These are phyloP conservation scores for Momotus momota DNA, from an alignment of 2,797 vertebrate genomes.

Conservation along the genomic window DNA sequence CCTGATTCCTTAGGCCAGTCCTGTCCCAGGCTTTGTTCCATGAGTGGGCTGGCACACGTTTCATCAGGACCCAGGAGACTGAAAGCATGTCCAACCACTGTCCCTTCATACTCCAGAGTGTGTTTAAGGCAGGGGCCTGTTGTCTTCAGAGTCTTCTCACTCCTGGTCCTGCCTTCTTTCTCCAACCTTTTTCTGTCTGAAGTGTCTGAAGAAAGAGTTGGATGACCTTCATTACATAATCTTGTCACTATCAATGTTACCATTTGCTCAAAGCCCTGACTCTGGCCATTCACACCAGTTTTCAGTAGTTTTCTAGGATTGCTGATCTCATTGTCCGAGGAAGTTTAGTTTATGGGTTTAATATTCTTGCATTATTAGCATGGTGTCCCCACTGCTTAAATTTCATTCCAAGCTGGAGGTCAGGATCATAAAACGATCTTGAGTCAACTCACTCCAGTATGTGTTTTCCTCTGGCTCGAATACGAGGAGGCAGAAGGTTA, in stretches of 20 bases:
- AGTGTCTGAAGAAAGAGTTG: not conserved
- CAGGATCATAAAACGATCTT: not conserved
- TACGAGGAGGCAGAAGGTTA: not conserved
- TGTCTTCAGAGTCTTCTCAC: not conserved
- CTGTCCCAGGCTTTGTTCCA: not conserved
- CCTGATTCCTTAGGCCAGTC: not conserved
- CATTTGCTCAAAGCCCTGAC: not conserved
- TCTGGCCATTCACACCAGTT: not conserved
- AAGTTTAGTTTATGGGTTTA: accelerated
- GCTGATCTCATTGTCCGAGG: not conserved
- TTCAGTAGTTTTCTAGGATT: not conserved
- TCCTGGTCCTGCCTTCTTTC: not conserved
- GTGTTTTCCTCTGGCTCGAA: not conserved
- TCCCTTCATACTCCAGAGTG: not conserved
- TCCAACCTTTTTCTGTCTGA: not conserved
- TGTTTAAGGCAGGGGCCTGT: not conserved
- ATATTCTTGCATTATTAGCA: not conserved
- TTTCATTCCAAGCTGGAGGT: not conserved
- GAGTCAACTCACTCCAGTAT: not conserved
- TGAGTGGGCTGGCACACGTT: accelerated
- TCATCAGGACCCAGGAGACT: too few species aligned
- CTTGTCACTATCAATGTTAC: accelerated
- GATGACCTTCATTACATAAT: not conserved
- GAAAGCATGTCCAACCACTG: accelerated
- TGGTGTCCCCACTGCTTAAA: not conserved